Conservation (phyloP, 1,140 invertebrate species). For the Lucilia cuprina region DNA sequence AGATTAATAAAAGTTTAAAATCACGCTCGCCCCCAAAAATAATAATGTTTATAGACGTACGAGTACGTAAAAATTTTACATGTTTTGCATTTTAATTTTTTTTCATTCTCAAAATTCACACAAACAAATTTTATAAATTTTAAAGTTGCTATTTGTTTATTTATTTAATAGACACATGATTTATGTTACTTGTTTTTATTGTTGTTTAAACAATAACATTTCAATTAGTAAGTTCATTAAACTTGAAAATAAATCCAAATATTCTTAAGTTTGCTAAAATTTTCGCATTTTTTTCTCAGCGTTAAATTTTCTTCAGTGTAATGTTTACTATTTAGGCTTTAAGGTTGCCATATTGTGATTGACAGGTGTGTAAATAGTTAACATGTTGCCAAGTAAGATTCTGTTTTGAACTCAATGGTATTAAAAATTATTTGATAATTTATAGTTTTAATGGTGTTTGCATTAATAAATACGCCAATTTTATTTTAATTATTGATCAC, state of each 20-base stretch:
- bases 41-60: neutral
- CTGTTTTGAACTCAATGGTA: neutral
- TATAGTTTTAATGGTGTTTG: no score
- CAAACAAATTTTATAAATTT: neutral
- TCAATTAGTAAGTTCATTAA: neutral
- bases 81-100: neutral
- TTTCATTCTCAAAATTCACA: neutral
- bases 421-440: no score
- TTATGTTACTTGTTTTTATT: neutral
- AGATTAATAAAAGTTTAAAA: neutral
- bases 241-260: neutral
- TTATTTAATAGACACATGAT: neutral
- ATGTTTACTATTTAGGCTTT: neutral
- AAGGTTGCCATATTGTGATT: conserved; percentile 3
- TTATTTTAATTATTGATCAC: neutral
- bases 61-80: neutral
- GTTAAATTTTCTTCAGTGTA: no score
- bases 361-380: neutral
- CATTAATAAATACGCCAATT: neutral
- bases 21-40: neutral
- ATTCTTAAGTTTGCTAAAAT: neutral
- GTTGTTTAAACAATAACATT: neutral
- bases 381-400: neutral
- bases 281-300: no score
- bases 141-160: neutral